A percentile compares a stretch with the other conserved stretches of the same genome.
phyloP scores from a whole-genome alignment of 1,140 invertebrate genomes.

The Hestina assimilis region DNA sequence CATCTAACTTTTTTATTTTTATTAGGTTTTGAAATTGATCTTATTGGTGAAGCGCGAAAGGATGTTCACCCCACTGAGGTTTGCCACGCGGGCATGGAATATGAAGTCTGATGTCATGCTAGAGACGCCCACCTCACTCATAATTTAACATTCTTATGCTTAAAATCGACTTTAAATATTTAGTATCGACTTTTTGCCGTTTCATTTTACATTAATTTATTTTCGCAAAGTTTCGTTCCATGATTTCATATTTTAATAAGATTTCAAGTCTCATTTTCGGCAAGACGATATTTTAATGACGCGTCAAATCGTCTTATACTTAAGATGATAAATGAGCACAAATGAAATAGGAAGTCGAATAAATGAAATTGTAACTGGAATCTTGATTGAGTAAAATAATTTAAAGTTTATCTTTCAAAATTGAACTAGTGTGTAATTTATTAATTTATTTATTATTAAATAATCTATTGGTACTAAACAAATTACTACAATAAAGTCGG shows the following conservation, averaged over 20 bases:
- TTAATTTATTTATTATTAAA: too few relatives aligned
- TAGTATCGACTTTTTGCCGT: background rate
- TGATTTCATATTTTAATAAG: too few relatives aligned
- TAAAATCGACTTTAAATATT: background rate
- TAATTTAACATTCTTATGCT: background rate
- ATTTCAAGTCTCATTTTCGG: background rate
- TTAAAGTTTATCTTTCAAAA: background rate
- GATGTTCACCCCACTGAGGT: slow-evolving; percentile 56
- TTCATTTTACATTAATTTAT: background rate
- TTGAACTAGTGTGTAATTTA: background rate
- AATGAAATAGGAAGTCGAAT: slow-evolving; percentile 8
- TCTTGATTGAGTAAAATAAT: slow-evolving; percentile 3
- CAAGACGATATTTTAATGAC: slow-evolving; percentile 18
- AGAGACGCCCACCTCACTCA: slow-evolving; percentile 35
- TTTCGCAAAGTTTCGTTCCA: background rate
- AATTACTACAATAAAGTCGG: too few relatives aligned
- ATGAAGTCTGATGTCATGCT: slow-evolving; percentile 61
- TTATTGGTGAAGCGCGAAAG: slow-evolving; percentile 49
- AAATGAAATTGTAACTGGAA: slow-evolving; percentile 11
- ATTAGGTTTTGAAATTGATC: slow-evolving; percentile 48
- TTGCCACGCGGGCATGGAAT: slow-evolving; percentile 37
- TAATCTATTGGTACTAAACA: too few relatives aligned
- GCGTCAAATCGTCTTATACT: slow-evolving; percentile 17
- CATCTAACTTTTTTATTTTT: slow-evolving; percentile 36
- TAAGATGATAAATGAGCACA: slow-evolving; percentile 18